These are phyloP conservation scores for Suricata suricatta DNA, from an alignment of 2,113 vertebrate species.

Conservation along the genomic window DNA sequence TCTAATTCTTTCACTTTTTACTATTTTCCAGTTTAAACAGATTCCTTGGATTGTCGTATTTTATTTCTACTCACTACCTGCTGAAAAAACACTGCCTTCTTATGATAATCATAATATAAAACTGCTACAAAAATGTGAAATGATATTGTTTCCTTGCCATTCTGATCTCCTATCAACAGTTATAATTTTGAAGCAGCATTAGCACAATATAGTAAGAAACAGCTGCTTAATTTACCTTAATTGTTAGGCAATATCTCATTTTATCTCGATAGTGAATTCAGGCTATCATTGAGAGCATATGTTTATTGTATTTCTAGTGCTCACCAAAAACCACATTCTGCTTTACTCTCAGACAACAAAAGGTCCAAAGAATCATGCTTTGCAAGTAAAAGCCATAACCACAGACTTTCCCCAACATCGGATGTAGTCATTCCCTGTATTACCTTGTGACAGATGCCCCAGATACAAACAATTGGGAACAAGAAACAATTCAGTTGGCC, in stretches of 20 bases:
- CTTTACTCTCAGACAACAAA: slow-evolving; percentile 56
- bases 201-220: slow-evolving; percentile 81
- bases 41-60: slow-evolving; percentile 70
- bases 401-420: slow-evolving; percentile 35
- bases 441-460: not conserved
- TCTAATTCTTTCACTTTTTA: slow-evolving; percentile 43
- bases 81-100: slow-evolving; percentile 78
- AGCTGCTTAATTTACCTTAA: slow-evolving; percentile 87
- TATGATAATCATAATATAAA: slow-evolving; percentile 80
- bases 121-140: slow-evolving; percentile 72
- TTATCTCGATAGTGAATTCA: slow-evolving; percentile 79
- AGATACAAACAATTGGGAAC: slow-evolving; percentile 41
- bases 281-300: slow-evolving; percentile 70
- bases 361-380: slow-evolving; percentile 38
- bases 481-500: slow-evolving; percentile 39
- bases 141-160: slow-evolving; percentile 78
- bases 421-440: slow-evolving; percentile 38
- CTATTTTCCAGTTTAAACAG: slow-evolving; percentile 66
- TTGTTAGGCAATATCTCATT: slow-evolving; percentile 83
- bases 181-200: slow-evolving; percentile 78
- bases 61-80: slow-evolving; percentile 78
- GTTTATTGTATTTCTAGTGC: slow-evolving; percentile 59
- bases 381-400: slow-evolving; percentile 55
- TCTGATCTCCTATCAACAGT: slow-evolving; percentile 72
- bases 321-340: slow-evolving; percentile 35